These are phyloP conservation scores for Platysteira castanea DNA, from an alignment of 2,113 vertebrate genomes.

Conservation along the genomic window DNA sequence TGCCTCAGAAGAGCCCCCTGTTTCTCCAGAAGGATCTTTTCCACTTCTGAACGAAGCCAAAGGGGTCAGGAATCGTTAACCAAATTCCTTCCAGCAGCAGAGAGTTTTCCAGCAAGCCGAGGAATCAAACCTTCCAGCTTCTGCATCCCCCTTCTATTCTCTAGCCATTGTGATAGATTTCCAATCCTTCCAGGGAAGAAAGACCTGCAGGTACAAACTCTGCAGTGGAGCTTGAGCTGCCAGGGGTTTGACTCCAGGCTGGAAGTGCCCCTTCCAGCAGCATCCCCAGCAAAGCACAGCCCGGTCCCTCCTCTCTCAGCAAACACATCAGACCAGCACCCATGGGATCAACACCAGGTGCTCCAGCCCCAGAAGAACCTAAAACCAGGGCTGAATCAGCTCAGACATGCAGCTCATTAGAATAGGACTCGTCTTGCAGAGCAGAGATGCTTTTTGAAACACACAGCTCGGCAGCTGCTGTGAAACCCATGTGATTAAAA, in stretches of 20 bases:
- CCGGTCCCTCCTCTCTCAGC: background rate
- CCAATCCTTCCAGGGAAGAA: background rate
- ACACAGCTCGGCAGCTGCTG: background rate
- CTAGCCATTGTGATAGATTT: background rate
- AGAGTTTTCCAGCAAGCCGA: background rate
- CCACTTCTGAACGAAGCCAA: background rate
- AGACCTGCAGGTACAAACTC: background rate
- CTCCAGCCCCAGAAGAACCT: background rate
- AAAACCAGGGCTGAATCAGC: background rate
- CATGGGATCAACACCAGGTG: background rate
- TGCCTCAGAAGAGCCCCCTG: background rate
- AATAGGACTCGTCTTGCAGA: conserved; percentile 20
- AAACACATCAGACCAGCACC: background rate
- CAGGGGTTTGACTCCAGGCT: background rate
- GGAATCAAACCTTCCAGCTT: background rate
- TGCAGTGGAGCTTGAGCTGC: background rate
- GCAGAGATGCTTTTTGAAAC: background rate
- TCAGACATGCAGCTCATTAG: conserved; percentile 6
- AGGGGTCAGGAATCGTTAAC: background rate
- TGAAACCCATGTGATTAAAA: background rate
- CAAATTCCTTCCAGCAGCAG: background rate
- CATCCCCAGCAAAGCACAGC: background rate
- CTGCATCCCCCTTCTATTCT: background rate
- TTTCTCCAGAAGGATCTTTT: background rate
- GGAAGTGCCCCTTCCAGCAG: background rate